phyloP scores from a whole-genome alignment of 2,888 invertebrate species.

The Platycheirus albimanus region DNA sequence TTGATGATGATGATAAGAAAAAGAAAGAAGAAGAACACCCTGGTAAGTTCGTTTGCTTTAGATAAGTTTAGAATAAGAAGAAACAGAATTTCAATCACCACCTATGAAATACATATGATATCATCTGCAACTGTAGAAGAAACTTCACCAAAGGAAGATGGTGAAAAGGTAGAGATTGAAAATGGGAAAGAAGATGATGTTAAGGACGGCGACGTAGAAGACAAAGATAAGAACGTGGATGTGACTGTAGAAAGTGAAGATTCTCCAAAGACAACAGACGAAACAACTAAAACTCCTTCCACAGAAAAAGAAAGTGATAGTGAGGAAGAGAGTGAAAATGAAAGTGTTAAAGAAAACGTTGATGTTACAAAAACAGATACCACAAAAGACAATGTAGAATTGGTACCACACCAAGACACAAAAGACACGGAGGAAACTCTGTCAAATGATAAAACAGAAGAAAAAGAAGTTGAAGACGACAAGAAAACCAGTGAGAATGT shows the following conservation, averaged over 20 bases:
- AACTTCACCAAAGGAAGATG: slow-evolving; percentile 5
- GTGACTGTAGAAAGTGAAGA: slow-evolving; percentile 8
- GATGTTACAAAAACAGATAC: slow-evolving; percentile 48
- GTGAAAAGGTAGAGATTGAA: slow-evolving; percentile 24
- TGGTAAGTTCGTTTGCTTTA: slow-evolving; percentile 56
- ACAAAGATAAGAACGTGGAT: slow-evolving; percentile 43
- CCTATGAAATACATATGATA: slow-evolving; percentile 12
- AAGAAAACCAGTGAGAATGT: slow-evolving; percentile 32
- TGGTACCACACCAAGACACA: slow-evolving; percentile 44
- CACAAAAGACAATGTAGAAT: slow-evolving; percentile 46
- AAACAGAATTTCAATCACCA: slow-evolving; percentile 24
- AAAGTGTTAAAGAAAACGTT: slow-evolving; percentile 51
- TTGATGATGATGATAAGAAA: too few relatives aligned
- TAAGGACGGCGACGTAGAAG: slow-evolving; percentile 34
- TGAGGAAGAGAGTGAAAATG: slow-evolving; percentile 42
- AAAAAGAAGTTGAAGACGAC: slow-evolving; percentile 30
- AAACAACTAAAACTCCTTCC: background rate
- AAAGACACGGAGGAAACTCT: slow-evolving; percentile 45
- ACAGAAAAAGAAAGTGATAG: slow-evolving; percentile 39
- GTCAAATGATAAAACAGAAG: slow-evolving; percentile 30
- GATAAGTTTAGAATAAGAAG: slow-evolving; percentile 29
- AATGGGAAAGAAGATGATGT: slow-evolving; percentile 55
- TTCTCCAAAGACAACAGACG: slow-evolving; percentile 19
- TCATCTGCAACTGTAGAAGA: slow-evolving; percentile 28
- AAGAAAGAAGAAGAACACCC: slow-evolving; percentile 39